A percentile compares a stretch with the other conserved stretches of the same genome.
Conservation (phyloP, 2,888 invertebrate genomes). For the Mechanitis messenoides region DNA sequence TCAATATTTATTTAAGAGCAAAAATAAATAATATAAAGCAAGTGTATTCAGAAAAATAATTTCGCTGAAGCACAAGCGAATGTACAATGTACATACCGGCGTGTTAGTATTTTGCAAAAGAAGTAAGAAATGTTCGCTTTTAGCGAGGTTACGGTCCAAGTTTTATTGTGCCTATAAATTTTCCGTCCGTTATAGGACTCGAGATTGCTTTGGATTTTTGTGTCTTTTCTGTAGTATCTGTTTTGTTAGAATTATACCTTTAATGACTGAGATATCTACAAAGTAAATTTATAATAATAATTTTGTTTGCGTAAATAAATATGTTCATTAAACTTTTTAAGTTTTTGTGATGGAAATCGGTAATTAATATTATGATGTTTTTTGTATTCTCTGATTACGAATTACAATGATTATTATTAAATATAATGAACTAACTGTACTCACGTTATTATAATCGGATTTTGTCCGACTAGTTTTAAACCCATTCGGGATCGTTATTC, state of each 20-base stretch:
- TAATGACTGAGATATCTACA: conserved; percentile 5
- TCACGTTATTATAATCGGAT: no score
- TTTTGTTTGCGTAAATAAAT: background rate
- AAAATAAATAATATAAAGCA: conserved; percentile 1
- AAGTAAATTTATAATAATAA: background rate
- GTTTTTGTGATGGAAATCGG: no score
- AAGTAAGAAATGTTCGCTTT: conserved; percentile 41
- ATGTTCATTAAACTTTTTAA: background rate
- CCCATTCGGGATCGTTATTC: no score
- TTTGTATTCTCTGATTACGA: no score
- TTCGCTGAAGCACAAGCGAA: conserved; percentile 2
- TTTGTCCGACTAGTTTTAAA: no score
- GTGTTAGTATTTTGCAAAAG: conserved; percentile 27
- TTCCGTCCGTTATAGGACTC: conserved; percentile 56
- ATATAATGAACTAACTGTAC: no score
- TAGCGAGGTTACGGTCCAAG: conserved; percentile 62
- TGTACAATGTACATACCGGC: conserved; percentile 5
- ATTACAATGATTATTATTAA: no score
- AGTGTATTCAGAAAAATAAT: conserved; percentile 5
- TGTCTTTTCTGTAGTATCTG: conserved; percentile 42
- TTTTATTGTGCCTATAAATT: conserved; percentile 75
- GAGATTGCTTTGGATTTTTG: conserved; percentile 72
- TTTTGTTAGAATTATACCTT: conserved; percentile 6
- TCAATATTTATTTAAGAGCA: background rate
- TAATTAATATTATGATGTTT: no score